Evolutionary conservation across 2,888 invertebrate genomes (phyloP).

Genomic region (Pristionchus exspectatus): DNA sequence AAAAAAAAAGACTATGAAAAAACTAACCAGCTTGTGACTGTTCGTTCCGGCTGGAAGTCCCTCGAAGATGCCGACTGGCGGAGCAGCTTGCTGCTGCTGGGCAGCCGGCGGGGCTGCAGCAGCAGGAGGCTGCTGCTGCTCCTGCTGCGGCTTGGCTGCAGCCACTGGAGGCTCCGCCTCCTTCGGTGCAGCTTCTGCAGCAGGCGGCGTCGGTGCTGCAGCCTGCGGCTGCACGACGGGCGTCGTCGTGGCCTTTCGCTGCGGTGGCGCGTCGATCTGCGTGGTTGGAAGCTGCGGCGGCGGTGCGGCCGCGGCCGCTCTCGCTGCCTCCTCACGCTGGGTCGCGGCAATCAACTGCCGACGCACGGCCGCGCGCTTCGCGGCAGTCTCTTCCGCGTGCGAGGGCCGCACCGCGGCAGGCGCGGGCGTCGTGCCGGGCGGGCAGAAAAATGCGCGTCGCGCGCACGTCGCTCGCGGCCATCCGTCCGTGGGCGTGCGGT

Average conservation of each 20-base stretch:
- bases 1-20: too few relatives aligned
- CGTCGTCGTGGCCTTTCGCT: constrained; percentile 26
- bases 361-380: constrained; percentile 17
- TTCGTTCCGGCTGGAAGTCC: constrained; percentile 65
- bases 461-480: not conserved
- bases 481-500: constrained; percentile 16
- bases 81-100: constrained; percentile 46
- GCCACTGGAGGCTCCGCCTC: constrained; percentile 39
- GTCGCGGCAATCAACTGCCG: not conserved
- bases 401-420: not conserved
- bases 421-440: not conserved
- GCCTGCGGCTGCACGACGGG: constrained; percentile 43
- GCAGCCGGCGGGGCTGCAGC: not conserved
- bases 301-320: not conserved
- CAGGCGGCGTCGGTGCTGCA: not conserved
- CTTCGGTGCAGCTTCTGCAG: constrained; percentile 35
- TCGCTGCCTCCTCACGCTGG: constrained; percentile 25
- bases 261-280: constrained; percentile 20
- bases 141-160: constrained; percentile 12
- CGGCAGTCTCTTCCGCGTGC: not conserved
- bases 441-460: constrained; percentile 18
- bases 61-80: constrained; percentile 59
- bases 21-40: constrained; percentile 60
- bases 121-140: constrained; percentile 7
- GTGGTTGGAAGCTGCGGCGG: not conserved